Base-by-base conservation (phyloP, 2,113 vertebrate genomes). In the Silurus glanis region DNA sequence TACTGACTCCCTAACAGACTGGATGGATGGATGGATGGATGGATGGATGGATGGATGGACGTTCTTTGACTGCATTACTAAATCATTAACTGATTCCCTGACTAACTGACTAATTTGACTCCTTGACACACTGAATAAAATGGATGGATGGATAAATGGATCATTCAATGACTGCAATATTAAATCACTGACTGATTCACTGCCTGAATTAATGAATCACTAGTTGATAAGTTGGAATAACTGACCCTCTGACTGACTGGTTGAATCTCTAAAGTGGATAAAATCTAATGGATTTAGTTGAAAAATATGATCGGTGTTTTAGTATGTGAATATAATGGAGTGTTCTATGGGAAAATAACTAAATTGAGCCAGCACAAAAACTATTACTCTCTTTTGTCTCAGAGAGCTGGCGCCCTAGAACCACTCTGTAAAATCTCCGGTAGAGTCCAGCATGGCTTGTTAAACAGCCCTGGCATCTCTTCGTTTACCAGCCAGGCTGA, bases 401-500 rank as follows among this genome's bases (percentile, higher is more conserved):
- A 8, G 14, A 58, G n/a, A 0, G 16, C 55, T 14, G 16, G 28
- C 14, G 5, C 56, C n/a, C 45, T 21, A 56, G 28, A 37, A 59
- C 19, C 9, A 5, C 4, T 4, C 16, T 45, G 4, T 28, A 59
- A 59, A 61, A 9, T 61, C 56, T 59, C 25, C 59, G 76, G 53
- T 2, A 21, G 87, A 82, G 82, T 79, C 49, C 83, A 45, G 47
- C 23, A 16, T 71, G 86, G 45, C 82, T 80, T 79, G 82, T 87
- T 92, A 89, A 91, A 89, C 87, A 59, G 90, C 85, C 88, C 76
- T 75, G 84, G 75, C 84, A 80, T 80, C 51, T 87, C 79, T 25
- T 72, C 28, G 55, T 78, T 74, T 84, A 88, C 58, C 74, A 72
- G 80, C 75, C 87, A 91, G 91, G 91, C 92, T 93, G 91, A 92